Evolutionary conservation across 2,888 invertebrate genomes (phyloP).

Genomic region (Pyrrhosoma nymphula): DNA sequence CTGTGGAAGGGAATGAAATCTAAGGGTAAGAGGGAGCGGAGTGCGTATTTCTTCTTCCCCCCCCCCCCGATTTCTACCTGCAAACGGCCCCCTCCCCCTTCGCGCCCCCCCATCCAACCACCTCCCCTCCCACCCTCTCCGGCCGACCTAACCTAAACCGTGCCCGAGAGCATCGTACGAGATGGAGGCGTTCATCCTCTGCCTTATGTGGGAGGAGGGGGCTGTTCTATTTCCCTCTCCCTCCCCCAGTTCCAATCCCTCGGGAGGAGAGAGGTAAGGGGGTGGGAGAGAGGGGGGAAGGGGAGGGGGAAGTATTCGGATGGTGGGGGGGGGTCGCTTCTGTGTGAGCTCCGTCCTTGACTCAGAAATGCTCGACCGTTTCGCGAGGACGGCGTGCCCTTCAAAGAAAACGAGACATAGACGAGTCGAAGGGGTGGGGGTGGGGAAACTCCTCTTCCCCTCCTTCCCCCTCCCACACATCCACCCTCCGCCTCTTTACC

Average conservation of each 20-base stretch:
- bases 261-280: no score
- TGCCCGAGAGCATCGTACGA: not conserved
- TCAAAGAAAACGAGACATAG: constrained; percentile 57
- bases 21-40: no score
- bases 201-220: not conserved
- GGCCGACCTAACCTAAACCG: not conserved
- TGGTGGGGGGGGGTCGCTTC: not conserved
- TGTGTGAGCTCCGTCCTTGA: constrained; percentile 23
- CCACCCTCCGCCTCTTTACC: not conserved
- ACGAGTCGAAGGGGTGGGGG: not conserved
- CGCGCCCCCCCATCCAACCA: no score
- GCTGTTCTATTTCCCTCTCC: not conserved
- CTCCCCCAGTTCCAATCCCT: not conserved
- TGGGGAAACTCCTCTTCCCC: not conserved
- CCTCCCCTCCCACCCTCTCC: no score
- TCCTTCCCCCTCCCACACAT: not conserved
- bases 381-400: constrained; percentile 61
- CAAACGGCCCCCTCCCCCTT: no score
- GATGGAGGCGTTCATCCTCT: not conserved
- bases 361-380: constrained; percentile 62
- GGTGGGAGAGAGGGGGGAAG: not conserved
- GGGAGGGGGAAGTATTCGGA: not conserved
- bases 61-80: no score
- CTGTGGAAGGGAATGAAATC: no score
- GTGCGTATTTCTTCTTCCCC: no score